These are phyloP conservation scores for Agriotes lineatus DNA, from an alignment of 2,888 invertebrate species.

Conservation along the genomic window DNA sequence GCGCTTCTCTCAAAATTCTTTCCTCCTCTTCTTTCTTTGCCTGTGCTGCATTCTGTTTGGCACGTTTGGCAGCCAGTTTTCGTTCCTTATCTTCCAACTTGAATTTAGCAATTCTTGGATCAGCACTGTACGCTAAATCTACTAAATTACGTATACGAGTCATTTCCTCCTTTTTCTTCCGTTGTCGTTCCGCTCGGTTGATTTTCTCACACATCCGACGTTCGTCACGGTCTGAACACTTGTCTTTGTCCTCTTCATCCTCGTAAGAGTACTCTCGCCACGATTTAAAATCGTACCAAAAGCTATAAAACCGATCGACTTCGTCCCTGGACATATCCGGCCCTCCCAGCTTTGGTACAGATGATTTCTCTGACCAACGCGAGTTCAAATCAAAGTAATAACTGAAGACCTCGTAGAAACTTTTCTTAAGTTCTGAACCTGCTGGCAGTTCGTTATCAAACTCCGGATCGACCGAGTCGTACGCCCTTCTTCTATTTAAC, in stretches of 20 bases:
- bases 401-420: slow-evolving; percentile 79
- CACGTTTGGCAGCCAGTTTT: slow-evolving; percentile 89
- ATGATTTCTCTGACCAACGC: slow-evolving; percentile 91
- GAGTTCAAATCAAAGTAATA: slow-evolving; percentile 83
- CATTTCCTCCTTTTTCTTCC: slow-evolving; percentile 98
- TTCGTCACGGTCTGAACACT: slow-evolving; percentile 96
- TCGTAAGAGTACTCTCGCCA: slow-evolving; percentile 99
- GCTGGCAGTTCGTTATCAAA: slow-evolving; percentile 92
- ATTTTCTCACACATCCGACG: slow-evolving; percentile 97
- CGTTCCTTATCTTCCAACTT: slow-evolving; percentile 94
- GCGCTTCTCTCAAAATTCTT: slow-evolving; percentile 78
- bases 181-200: slow-evolving; percentile 92
- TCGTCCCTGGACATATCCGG: slow-evolving; percentile 82
- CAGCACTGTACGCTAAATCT: slow-evolving; percentile 93
- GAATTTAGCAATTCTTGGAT: slow-evolving; percentile 92
- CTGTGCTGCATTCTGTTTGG: slow-evolving; percentile 86
- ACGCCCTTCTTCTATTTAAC: slow-evolving; percentile 85
- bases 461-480: slow-evolving; percentile 96
- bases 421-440: slow-evolving; percentile 79
- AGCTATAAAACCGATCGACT: slow-evolving; percentile 95
- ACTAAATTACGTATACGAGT: slow-evolving; percentile 89
- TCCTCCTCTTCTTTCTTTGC: slow-evolving; percentile 89
- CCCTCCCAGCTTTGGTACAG: slow-evolving; percentile 85
- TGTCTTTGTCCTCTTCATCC: slow-evolving; percentile 99
- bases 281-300: slow-evolving; percentile 98